These are phyloP conservation scores for Nibea albiflora DNA, from an alignment of 2,113 vertebrate genomes.

Conservation along the genomic window DNA sequence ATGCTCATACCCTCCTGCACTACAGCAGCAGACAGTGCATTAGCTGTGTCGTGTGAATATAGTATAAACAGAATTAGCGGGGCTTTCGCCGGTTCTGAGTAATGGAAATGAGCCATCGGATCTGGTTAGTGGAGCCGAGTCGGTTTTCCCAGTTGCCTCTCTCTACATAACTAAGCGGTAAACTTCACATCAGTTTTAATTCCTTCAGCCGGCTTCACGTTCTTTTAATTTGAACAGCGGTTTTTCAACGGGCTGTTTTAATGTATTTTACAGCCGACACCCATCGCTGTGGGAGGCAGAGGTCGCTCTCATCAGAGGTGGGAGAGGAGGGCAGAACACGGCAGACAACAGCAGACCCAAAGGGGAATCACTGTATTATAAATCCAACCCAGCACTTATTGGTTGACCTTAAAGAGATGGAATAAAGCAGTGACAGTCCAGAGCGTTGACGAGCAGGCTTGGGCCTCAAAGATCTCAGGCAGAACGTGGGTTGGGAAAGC, in stretches of 20 bases:
- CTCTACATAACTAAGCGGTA: conserved; percentile 49
- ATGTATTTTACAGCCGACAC: conserved; percentile 5
- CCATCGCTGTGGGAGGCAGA: conserved; percentile 20
- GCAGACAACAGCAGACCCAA: conserved; percentile 18
- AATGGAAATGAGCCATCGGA: conserved; percentile 61
- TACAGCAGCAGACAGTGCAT: conserved; percentile 10
- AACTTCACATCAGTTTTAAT: conserved; percentile 54
- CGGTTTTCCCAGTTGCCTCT: conserved; percentile 42
- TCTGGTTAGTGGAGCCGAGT: conserved; percentile 42
- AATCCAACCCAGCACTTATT: conserved; percentile 26
- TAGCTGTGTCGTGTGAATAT: conserved; percentile 23
- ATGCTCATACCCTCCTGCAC: conserved; percentile 9
- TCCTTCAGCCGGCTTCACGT: conserved; percentile 16
- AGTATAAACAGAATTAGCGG: conserved; percentile 47
- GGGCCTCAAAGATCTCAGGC: conserved; percentile 2
- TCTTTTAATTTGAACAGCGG: conserved; percentile 17
- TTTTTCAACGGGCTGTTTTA: conserved; percentile 14
- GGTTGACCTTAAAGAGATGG: conserved; percentile 1
- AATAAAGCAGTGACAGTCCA: not conserved
- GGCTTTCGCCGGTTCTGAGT: conserved; percentile 29
- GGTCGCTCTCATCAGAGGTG: conserved; percentile 23
- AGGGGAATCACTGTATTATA: not conserved
- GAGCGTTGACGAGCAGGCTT: not conserved
- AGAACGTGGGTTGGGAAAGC: conserved; percentile 10
- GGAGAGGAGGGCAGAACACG: too few relatives aligned